Percentiles rank a stretch among this genome's conserved stretches.
Evolutionary conservation across 1,140 invertebrate genomes (phyloP).

Genomic region (Hypsibius dujardini): DNA sequence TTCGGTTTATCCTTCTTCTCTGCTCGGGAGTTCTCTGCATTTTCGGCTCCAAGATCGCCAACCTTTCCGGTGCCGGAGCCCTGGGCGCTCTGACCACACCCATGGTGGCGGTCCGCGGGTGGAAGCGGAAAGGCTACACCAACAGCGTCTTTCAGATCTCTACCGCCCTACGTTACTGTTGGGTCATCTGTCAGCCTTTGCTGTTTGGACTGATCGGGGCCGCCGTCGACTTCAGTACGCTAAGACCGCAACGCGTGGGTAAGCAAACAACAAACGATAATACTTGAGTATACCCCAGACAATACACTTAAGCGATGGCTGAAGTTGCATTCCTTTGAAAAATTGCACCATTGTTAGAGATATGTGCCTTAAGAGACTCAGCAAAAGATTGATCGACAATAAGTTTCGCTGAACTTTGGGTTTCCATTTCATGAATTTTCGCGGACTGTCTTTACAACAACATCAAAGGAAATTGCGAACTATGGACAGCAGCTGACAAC

Average conservation of each 20-base stretch:
- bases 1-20: background rate
- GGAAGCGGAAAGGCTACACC: conserved; percentile 28
- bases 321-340: no score
- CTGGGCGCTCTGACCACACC: conserved; percentile 32
- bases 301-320: no score
- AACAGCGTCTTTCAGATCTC: conserved; percentile 37
- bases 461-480: no score
- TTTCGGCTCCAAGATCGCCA: conserved; percentile 9
- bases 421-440: no score
- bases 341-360: no score
- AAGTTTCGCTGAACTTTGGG: no score
- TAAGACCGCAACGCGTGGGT: conserved; percentile 30
- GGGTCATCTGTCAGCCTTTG: conserved; percentile 84
- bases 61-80: conserved; percentile 42
- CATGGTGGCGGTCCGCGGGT: conserved; percentile 32
- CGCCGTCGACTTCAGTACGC: conserved; percentile 42
- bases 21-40: conserved; percentile 1
- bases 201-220: conserved; percentile 74
- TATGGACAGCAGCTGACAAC: no score
- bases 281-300: no score
- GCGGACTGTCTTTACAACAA: no score
- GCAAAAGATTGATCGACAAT: no score
- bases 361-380: no score
- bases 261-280: conserved; percentile 9
- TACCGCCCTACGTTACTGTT: conserved; percentile 65